Percentiles rank a stretch among this genome's conserved stretches.
Evolutionary conservation across 1,140 invertebrate species (phyloP).

Genomic region (Diachasma alloeum): DNA sequence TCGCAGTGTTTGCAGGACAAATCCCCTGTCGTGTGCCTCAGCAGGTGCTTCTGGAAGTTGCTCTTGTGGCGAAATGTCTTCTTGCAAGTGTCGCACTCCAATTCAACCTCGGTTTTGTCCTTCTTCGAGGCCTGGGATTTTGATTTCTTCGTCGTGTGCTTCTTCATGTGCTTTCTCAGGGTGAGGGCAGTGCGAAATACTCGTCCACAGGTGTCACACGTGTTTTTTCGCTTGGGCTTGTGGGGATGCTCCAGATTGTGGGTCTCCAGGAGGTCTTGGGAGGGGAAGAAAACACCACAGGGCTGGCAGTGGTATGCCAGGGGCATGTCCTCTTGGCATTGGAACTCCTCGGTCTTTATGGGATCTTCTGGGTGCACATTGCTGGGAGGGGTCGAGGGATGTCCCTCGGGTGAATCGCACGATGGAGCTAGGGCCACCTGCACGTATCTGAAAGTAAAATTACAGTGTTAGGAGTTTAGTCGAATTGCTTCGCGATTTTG

Average conservation of each 20-base stretch:
- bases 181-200: constrained; percentile 48
- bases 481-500: constrained; percentile 33
- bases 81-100: constrained; percentile 55
- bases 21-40: constrained; percentile 54
- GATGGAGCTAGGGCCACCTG: constrained; percentile 19
- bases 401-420: neutral
- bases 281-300: constrained; percentile 49
- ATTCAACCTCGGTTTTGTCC: constrained; percentile 46
- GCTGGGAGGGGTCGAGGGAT: neutral
- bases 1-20: constrained; percentile 59
- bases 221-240: constrained; percentile 49
- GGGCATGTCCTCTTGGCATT: constrained; percentile 42
- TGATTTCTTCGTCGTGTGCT: constrained; percentile 43
- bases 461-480: constrained; percentile 36
- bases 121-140: constrained; percentile 27
- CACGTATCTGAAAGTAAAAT: constrained; percentile 60
- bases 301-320: constrained; percentile 50
- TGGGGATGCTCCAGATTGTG: constrained; percentile 44
- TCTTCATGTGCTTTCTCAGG: constrained; percentile 55
- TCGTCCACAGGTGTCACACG: constrained; percentile 51
- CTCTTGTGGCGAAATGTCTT: constrained; percentile 59
- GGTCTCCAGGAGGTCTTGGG: constrained; percentile 43
- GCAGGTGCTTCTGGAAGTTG: constrained; percentile 58
- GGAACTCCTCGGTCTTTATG: constrained; percentile 6
- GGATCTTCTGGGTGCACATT: neutral